phyloP scores from a whole-genome alignment of 2,797 vertebrate genomes.

The Acanthurus lineatus region DNA sequence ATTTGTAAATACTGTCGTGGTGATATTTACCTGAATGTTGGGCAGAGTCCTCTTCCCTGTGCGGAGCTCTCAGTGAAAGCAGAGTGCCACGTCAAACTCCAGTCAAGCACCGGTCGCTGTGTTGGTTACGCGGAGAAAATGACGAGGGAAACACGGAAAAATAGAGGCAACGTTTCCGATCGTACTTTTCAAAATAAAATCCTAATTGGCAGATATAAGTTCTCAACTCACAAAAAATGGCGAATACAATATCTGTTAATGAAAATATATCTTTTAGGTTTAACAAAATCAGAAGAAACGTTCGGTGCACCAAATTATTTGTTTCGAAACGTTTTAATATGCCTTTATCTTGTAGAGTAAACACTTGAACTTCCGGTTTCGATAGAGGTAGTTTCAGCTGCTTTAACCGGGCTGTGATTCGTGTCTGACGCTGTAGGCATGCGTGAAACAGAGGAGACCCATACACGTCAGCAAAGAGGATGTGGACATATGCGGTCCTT shows the following conservation, averaged over 20 bases:
- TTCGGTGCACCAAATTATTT: rapidly evolving
- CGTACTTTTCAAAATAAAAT: slow-evolving; percentile 31
- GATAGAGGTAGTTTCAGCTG: rapidly evolving
- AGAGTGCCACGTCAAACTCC: slow-evolving; percentile 90
- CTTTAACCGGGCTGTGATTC: neutral
- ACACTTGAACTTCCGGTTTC: neutral
- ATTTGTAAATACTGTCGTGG: neutral
- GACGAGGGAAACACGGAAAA: rapidly evolving
- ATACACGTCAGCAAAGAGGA: slow-evolving; percentile 84
- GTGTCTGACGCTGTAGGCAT: slow-evolving; percentile 70
- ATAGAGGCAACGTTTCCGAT: neutral
- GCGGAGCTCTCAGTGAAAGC: slow-evolving; percentile 51
- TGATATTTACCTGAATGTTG: slow-evolving; percentile 76
- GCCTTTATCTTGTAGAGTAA: slow-evolving; percentile 29
- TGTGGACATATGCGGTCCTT: slow-evolving; percentile 4
- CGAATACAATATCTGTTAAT: rapidly evolving
- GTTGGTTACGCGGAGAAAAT: slow-evolving; percentile 34
- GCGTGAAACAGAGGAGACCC: slow-evolving; percentile 64
- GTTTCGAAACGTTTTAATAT: rapidly evolving
- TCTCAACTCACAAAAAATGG: rapidly evolving
- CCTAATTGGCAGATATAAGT: rapidly evolving
- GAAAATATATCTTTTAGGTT: rapidly evolving
- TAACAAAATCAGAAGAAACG: rapidly evolving
- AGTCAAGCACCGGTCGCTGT: slow-evolving; percentile 68
- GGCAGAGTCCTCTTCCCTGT: slow-evolving; percentile 58